Evolutionary conservation across 2,113 vertebrate genomes (phyloP).

Genomic region (Phaetusa simplex): DNA sequence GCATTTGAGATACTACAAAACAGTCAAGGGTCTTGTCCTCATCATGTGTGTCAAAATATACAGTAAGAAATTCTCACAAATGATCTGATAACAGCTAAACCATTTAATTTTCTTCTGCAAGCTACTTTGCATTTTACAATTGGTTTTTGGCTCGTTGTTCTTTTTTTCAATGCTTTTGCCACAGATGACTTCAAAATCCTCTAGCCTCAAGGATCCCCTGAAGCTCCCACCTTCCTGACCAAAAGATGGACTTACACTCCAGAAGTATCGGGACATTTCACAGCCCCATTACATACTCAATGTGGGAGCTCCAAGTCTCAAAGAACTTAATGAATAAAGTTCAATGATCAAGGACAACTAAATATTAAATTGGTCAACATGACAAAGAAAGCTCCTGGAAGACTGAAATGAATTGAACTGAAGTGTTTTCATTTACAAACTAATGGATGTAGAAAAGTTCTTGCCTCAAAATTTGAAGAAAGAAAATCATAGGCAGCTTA

Average conservation of each 20-base stretch:
- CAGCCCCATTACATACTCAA: background rate
- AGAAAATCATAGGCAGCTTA: background rate
- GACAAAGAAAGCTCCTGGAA: background rate
- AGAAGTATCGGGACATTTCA: background rate
- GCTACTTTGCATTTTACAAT: background rate
- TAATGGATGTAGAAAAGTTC: background rate
- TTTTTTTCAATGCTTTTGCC: background rate
- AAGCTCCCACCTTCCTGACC: background rate
- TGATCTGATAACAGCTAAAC: background rate
- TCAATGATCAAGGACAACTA: background rate
- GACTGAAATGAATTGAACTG: background rate
- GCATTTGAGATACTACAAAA: background rate
- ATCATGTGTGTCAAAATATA: background rate
- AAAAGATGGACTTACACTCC: background rate
- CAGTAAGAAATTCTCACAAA: background rate
- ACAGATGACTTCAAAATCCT: background rate
- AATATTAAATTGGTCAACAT: background rate
- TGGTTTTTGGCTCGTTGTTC: accelerated
- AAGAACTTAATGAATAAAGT: background rate
- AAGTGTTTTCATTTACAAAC: background rate
- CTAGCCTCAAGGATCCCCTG: background rate
- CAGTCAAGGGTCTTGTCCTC: background rate
- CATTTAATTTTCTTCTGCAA: background rate
- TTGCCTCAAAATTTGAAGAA: background rate
- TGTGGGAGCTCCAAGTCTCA: background rate